These are phyloP conservation scores for Chromoteleia sp. DNA, from an alignment of 2,888 invertebrate genomes.

Conservation along the genomic window DNA sequence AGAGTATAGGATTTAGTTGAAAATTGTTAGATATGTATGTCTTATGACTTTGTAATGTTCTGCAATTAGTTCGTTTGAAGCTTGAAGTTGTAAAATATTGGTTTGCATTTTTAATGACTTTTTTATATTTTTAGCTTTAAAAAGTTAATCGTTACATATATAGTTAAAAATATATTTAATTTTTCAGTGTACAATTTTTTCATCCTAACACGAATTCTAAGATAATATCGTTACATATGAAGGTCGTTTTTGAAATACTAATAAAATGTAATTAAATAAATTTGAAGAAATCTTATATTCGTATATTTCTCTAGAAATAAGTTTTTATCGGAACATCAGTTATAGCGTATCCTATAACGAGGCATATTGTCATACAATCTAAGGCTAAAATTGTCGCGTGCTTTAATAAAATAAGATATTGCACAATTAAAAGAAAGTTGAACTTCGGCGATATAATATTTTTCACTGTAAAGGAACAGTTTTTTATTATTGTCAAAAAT, in stretches of 20 bases:
- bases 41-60: constrained; percentile 28
- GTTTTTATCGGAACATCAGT: constrained; percentile 12
- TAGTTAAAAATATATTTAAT: not conserved
- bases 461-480: too few relatives aligned
- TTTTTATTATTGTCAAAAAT: too few relatives aligned
- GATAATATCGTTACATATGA: constrained; percentile 3
- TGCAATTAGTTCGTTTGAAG: constrained; percentile 11
- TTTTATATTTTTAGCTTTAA: not conserved
- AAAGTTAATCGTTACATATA: not conserved
- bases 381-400: constrained; percentile 28
- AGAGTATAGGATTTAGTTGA: constrained; percentile 6
- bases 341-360: constrained; percentile 8
- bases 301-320: not conserved
- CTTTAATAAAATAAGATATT: constrained; percentile 12
- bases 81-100: constrained; percentile 2
- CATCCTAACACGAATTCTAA: not conserved
- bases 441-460: too few relatives aligned
- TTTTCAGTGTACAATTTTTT: not conserved
- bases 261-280: constrained; percentile 26
- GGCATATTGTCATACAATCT: constrained; percentile 23
- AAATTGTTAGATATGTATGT: constrained; percentile 5
- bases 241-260: constrained; percentile 20
- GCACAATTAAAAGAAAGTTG: constrained; percentile 13
- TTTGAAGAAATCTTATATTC: constrained; percentile 11
- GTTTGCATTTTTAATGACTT: not conserved